Evolutionary conservation across 2,797 vertebrate genomes (phyloP).

Genomic region (Sorex maritimensis): DNA sequence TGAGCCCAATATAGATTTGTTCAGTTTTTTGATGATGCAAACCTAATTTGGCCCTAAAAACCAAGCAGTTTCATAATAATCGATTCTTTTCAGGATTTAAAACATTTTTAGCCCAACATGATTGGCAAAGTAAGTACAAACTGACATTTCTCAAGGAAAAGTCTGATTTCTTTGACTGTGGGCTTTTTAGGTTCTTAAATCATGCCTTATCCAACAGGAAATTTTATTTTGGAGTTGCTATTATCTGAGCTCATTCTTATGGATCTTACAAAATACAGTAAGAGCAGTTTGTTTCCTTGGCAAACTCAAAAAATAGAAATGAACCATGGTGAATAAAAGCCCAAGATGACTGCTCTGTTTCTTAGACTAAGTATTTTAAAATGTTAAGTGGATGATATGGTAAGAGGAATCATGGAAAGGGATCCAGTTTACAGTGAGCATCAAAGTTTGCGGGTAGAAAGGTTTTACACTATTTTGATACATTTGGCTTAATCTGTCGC

Average conservation of each 20-base stretch:
- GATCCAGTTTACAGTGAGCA: conserved; percentile 26
- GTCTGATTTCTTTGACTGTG: too few relatives aligned
- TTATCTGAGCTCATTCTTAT: too few relatives aligned
- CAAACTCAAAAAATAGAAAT: too few relatives aligned
- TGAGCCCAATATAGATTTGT: conserved; percentile 59
- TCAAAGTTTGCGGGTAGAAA: conserved; percentile 42
- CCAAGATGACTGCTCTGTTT: neutral
- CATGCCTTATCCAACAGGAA: too few relatives aligned
- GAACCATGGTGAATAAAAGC: conserved; percentile 11
- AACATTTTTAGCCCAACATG: too few relatives aligned
- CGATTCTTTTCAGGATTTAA: conserved; percentile 3
- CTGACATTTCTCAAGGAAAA: too few relatives aligned
- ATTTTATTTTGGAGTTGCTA: too few relatives aligned
- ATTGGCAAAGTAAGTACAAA: too few relatives aligned
- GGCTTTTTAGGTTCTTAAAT: too few relatives aligned
- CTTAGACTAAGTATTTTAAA: conserved; percentile 58
- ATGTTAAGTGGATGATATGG: conserved; percentile 5
- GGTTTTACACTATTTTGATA: neutral
- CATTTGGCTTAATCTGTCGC: conserved; percentile 46
- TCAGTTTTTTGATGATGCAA: conserved; percentile 61
- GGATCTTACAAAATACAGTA: too few relatives aligned
- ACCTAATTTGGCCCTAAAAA: conserved; percentile 65
- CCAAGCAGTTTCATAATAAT: conserved; percentile 12
- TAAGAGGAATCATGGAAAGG: conserved; percentile 31
- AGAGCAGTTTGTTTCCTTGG: too few relatives aligned